These are phyloP conservation scores for Cosmopolites sordidus DNA, from an alignment of 2,888 invertebrate genomes.

Conservation along the genomic window DNA sequence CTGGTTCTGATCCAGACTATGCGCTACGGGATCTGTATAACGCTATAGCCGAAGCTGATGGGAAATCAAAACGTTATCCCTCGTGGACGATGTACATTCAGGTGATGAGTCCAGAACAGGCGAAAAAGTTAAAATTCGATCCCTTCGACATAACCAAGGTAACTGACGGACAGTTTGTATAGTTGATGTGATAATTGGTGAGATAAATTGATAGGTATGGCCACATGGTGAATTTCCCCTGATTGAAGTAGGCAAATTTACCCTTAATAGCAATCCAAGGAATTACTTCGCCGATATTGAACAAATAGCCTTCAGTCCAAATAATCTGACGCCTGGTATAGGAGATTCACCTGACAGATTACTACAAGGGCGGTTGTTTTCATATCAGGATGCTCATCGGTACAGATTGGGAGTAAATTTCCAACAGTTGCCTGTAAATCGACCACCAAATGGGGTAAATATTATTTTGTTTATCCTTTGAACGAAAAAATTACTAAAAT, in stretches of 20 bases:
- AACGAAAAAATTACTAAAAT: too few relatives aligned
- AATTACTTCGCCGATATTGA: slow-evolving; percentile 92
- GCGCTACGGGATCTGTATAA: slow-evolving; percentile 82
- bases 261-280: slow-evolving; percentile 78
- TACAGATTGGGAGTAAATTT: slow-evolving; percentile 86
- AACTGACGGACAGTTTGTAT: neutral
- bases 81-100: slow-evolving; percentile 79
- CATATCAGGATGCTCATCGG: slow-evolving; percentile 85
- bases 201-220: slow-evolving; percentile 73
- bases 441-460: slow-evolving; percentile 59
- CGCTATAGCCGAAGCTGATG: slow-evolving; percentile 60
- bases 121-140: slow-evolving; percentile 73
- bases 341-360: slow-evolving; percentile 89
- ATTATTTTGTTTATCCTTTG: neutral
- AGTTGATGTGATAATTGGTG: too few relatives aligned
- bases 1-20: slow-evolving; percentile 80
- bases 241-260: slow-evolving; percentile 77
- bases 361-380: slow-evolving; percentile 78
- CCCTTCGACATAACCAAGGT: slow-evolving; percentile 70
- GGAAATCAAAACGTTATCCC: slow-evolving; percentile 46
- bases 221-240: slow-evolving; percentile 78
- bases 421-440: slow-evolving; percentile 88
- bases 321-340: slow-evolving; percentile 83
- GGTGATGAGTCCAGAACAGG: slow-evolving; percentile 77
- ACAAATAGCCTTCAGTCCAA: slow-evolving; percentile 83